These are phyloP conservation scores for Hyppa rectilinea DNA, from an alignment of 2,888 invertebrate species.

Conservation along the genomic window DNA sequence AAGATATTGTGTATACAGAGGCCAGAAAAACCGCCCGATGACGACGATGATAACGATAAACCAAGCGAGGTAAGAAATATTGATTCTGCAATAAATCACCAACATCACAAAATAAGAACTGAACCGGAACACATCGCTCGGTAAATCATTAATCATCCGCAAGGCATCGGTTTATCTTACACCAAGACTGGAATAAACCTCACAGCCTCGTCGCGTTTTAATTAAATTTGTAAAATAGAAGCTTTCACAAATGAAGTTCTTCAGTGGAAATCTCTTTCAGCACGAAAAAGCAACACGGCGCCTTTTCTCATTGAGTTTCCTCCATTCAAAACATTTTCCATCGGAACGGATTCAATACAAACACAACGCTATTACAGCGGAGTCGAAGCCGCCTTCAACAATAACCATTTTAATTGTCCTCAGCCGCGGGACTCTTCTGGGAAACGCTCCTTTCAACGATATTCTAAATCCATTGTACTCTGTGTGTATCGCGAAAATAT, in stretches of 20 bases:
- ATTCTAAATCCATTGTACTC: conserved; percentile 87
- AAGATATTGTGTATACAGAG: conserved; percentile 96
- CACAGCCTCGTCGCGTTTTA: conserved; percentile 73
- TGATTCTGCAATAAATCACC: conserved; percentile 66
- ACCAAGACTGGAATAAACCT: conserved; percentile 70
- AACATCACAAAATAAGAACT: conserved; percentile 64
- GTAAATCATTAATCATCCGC: conserved; percentile 74
- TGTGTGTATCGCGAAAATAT: conserved; percentile 88
- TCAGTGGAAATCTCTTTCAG: conserved; percentile 77
- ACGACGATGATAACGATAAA: conserved; percentile 90
- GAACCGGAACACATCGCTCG: conserved; percentile 60
- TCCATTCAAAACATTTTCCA: conserved; percentile 84
- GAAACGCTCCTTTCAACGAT: conserved; percentile 82
- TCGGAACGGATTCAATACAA: conserved; percentile 83
- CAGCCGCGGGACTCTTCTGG: conserved; percentile 81
- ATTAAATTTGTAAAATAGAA: conserved; percentile 85
- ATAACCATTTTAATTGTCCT: conserved; percentile 88
- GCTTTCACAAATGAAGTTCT: conserved; percentile 81
- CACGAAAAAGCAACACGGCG: conserved; percentile 79
- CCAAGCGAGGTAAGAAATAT: conserved; percentile 87
- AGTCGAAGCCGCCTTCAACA: conserved; percentile 79
- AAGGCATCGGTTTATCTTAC: conserved; percentile 68
- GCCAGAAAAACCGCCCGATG: conserved; percentile 95
- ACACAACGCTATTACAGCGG: conserved; percentile 80
- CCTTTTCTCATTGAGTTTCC: conserved; percentile 81